phyloP scores from a whole-genome alignment of 2,113 vertebrate species.

The Grus americana region DNA sequence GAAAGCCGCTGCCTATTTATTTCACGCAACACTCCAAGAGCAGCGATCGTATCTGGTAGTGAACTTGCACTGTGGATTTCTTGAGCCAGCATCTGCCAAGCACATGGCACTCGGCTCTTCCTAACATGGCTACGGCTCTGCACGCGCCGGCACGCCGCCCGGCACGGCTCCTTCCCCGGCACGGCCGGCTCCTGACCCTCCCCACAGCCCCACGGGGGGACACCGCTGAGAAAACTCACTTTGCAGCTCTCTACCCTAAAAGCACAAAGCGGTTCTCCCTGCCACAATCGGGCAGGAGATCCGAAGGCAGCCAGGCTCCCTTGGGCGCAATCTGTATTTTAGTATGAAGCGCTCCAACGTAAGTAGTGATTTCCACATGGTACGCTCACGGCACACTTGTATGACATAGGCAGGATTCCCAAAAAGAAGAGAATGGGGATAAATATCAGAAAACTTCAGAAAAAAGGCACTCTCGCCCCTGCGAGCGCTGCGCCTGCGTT shows the following conservation, averaged over 20 bases:
- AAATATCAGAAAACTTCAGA: not conserved
- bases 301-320: not conserved
- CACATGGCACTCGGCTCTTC: not conserved
- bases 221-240: not conserved
- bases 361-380: accelerated
- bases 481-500: accelerated
- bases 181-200: not conserved
- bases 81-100: not conserved
- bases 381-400: accelerated
- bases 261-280: not conserved
- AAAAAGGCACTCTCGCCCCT: accelerated
- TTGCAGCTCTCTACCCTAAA: not conserved
- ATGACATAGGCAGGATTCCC: not conserved
- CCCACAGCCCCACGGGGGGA: not conserved
- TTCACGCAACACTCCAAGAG: not conserved
- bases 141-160: not conserved
- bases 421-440: not conserved
- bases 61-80: not conserved
- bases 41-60: not conserved
- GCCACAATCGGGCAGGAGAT: not conserved
- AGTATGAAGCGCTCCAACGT: accelerated
- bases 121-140: not conserved
- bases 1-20: not conserved
- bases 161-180: not conserved
- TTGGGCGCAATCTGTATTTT: not conserved